phyloP scores from a whole-genome alignment of 2,888 invertebrate species.

The Merodon equestris region DNA sequence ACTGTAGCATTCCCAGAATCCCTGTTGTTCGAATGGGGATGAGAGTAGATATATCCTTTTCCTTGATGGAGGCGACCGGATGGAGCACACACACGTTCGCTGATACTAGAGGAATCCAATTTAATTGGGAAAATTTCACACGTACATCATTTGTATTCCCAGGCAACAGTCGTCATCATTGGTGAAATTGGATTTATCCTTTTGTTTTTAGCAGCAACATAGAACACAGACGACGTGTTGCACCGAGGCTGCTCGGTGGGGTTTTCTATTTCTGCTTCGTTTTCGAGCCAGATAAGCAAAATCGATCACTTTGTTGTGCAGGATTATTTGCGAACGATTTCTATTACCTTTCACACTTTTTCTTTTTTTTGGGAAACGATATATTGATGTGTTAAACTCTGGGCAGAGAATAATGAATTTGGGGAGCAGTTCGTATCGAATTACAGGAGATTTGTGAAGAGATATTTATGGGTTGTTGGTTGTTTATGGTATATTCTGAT shows the following conservation, averaged over 20 bases:
- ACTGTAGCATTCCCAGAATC: conserved; percentile 6
- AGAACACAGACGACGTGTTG: conserved; percentile 13
- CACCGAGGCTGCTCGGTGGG: conserved; percentile 11
- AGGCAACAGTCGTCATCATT: conserved; percentile 61
- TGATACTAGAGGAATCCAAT: conserved; percentile 70
- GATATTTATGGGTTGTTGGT: not conserved
- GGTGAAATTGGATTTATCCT: conserved; percentile 67
- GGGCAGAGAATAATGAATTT: not conserved
- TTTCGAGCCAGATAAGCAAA: conserved; percentile 26
- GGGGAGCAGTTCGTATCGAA: no score
- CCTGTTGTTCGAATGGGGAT: not conserved
- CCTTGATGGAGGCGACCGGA: conserved; percentile 1
- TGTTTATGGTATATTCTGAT: not conserved
- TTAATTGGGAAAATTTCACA: conserved; percentile 77
- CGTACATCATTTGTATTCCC: conserved; percentile 77
- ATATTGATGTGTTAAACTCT: conserved; percentile 1
- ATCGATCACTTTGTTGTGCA: conserved; percentile 61
- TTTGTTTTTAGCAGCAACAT: conserved; percentile 50
- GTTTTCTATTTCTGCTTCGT: no score
- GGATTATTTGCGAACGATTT: conserved; percentile 66
- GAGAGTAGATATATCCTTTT: not conserved
- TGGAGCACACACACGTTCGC: no score
- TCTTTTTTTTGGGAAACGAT: not conserved
- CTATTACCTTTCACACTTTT: conserved; percentile 38
- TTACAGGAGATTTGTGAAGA: not conserved